phyloP scores from a whole-genome alignment of 2,888 invertebrate genomes.

The Graphium colonna region DNA sequence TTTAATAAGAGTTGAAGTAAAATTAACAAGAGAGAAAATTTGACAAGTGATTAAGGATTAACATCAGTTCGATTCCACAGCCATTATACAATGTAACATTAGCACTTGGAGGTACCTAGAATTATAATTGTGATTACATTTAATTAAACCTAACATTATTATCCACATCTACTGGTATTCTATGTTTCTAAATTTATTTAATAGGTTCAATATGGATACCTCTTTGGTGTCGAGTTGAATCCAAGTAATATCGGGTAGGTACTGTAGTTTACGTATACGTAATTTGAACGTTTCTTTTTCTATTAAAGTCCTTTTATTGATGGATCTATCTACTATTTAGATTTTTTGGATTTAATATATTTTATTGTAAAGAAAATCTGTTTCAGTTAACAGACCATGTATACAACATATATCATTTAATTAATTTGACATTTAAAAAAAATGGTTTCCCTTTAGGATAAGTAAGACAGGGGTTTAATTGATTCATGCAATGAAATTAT shows the following conservation, averaged over 20 bases:
- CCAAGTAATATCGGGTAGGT: background rate
- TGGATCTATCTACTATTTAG: slow-evolving; percentile 2
- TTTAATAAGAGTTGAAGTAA: slow-evolving; percentile 45
- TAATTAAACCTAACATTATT: slow-evolving; percentile 31
- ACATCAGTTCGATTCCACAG: slow-evolving; percentile 77
- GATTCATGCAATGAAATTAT: background rate
- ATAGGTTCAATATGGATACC: slow-evolving; percentile 4
- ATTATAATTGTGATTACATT: slow-evolving; percentile 46
- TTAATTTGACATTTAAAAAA: background rate
- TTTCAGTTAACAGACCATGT: background rate
- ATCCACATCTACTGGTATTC: slow-evolving; percentile 38
- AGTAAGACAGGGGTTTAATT: slow-evolving; percentile 10
- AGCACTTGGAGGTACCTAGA: slow-evolving; percentile 66
- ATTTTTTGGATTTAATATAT: background rate
- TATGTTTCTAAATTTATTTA: slow-evolving; percentile 28
- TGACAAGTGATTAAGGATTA: slow-evolving; percentile 60
- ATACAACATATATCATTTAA: background rate
- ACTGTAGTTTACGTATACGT: slow-evolving; percentile 47
- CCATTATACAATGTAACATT: slow-evolving; percentile 68
- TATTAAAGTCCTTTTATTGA: background rate
- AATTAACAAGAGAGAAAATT: slow-evolving; percentile 50
- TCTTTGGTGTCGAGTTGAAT: background rate
- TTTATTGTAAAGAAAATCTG: no score
- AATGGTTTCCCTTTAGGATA: slow-evolving; percentile 20
- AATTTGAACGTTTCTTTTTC: slow-evolving; percentile 41